Conservation (phyloP, 2,797 vertebrate genomes). For the Acanthurus lineatus region DNA sequence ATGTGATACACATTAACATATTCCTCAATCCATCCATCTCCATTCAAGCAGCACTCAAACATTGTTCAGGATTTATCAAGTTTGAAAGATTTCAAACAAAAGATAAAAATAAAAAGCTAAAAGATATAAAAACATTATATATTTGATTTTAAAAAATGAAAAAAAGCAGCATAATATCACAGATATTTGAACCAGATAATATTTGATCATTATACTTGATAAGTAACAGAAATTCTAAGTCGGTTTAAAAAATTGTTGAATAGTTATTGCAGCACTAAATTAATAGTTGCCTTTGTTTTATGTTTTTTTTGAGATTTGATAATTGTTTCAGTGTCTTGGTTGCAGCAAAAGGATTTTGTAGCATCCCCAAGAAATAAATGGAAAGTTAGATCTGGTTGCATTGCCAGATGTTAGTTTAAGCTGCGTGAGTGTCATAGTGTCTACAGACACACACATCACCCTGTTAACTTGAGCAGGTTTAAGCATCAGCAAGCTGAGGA, state of each 20-base stretch:
- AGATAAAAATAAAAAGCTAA: too few relatives aligned
- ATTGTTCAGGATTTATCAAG: too few relatives aligned
- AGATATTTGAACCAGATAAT: not conserved
- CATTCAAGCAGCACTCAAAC: too few relatives aligned
- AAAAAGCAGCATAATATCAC: not conserved
- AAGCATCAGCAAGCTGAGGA: slow-evolving; percentile 86
- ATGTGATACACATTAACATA: too few relatives aligned
- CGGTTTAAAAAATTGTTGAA: not conserved
- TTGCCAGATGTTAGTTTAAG: slow-evolving; percentile 88
- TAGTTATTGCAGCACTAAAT: not conserved
- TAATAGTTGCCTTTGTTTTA: not conserved
- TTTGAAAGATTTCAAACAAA: too few relatives aligned
- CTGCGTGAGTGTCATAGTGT: slow-evolving; percentile 76
- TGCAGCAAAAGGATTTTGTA: slow-evolving; percentile 48
- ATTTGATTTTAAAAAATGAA: not conserved
- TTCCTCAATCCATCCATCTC: too few relatives aligned
- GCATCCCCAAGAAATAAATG: slow-evolving; percentile 55
- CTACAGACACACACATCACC: slow-evolving; percentile 69
- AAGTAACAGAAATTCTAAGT: not conserved
- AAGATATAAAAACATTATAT: too few relatives aligned
- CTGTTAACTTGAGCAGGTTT: slow-evolving; percentile 84
- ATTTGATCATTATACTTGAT: not conserved
- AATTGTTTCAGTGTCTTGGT: slow-evolving; percentile 20
- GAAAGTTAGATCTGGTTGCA: slow-evolving; percentile 59
- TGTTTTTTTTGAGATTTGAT: slow-evolving; percentile 4